phyloP scores from a whole-genome alignment of 2,113 vertebrate species.

The Dicaeum eximium region DNA sequence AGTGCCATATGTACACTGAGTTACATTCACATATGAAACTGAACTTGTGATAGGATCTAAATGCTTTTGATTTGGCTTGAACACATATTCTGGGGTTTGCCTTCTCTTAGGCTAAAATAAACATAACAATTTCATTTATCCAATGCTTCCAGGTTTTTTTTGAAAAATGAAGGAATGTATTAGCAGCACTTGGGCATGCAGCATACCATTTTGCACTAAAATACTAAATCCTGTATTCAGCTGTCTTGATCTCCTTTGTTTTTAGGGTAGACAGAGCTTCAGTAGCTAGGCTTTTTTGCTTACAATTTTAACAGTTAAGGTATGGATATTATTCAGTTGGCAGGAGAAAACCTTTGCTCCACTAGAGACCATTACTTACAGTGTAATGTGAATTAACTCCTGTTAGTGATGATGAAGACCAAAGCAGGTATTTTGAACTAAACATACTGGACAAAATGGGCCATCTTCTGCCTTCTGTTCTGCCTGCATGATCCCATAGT shows the following conservation, averaged over 20 bases:
- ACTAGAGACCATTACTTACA: background rate
- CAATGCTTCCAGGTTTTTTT: background rate
- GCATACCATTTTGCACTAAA: background rate
- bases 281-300: background rate
- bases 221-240: background rate
- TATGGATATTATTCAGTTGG: background rate
- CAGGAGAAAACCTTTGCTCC: background rate
- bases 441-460: conserved; percentile 9
- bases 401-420: background rate
- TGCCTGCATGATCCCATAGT: background rate
- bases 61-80: background rate
- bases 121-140: background rate
- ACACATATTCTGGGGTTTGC: background rate
- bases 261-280: background rate
- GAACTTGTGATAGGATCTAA: conserved; percentile 10
- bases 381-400: background rate
- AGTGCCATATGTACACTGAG: background rate
- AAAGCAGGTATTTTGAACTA: conserved; percentile 43
- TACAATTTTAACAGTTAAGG: background rate
- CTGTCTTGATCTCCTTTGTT: background rate
- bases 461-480: background rate
- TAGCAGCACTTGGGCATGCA: background rate
- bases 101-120: background rate
- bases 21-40: background rate
- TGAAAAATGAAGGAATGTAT: background rate